These are phyloP conservation scores for Hemithea aestivaria DNA, from an alignment of 2,888 invertebrate genomes.

Conservation along the genomic window DNA sequence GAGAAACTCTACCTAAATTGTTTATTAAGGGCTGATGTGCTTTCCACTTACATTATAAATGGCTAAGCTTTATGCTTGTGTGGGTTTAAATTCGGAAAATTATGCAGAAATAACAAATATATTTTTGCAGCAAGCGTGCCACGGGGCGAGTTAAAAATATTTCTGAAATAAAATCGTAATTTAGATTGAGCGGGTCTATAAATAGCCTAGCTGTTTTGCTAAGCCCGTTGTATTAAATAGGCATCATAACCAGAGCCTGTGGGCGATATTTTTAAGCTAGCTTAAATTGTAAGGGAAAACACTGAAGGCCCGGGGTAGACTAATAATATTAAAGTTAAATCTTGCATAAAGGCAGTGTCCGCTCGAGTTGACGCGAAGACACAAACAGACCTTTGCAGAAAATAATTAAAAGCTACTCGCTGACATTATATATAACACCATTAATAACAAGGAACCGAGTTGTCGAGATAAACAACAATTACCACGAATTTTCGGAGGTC, in stretches of 20 bases:
- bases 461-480: constrained; percentile 68
- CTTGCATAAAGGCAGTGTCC: constrained; percentile 51
- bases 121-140: no score
- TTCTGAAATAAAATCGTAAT: no score
- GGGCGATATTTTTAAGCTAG: constrained; percentile 20
- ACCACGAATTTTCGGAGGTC: constrained; percentile 47
- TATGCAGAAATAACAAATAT: no score
- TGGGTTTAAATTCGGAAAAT: no score
- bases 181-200: constrained; percentile 1
- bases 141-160: no score
- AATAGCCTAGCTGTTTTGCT: constrained; percentile 9
- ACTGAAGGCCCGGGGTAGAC: constrained; percentile 18
- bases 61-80: no score
- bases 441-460: constrained; percentile 67
- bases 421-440: constrained; percentile 67
- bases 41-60: no score
- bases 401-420: constrained; percentile 68
- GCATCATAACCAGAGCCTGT: constrained; percentile 14
- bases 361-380: constrained; percentile 47
- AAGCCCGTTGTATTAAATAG: constrained; percentile 9
- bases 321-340: constrained; percentile 48
- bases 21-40: no score
- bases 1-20: no score
- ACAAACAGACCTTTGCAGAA: constrained; percentile 51
- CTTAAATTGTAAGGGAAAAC: constrained; percentile 28